These are phyloP conservation scores for Oncorhynchus masou DNA, from an alignment of 2,113 vertebrate genomes.

Conservation along the genomic window DNA sequence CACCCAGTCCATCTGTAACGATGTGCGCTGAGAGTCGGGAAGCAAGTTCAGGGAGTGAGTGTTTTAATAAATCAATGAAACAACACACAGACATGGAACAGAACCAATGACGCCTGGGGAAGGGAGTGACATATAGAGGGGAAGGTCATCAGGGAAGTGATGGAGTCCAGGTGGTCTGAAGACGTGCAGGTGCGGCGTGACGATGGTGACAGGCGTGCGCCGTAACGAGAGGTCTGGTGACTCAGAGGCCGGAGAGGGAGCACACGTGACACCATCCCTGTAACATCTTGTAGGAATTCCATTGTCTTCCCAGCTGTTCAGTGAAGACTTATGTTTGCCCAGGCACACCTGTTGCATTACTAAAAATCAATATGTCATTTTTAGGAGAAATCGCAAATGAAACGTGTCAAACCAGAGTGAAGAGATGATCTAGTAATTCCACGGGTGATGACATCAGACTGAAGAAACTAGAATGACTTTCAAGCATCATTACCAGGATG, in stretches of 20 bases:
- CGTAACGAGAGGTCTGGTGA: no score
- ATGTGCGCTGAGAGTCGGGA: no score
- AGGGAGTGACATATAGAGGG: no score
- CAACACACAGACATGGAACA: no score
- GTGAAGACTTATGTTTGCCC: not conserved
- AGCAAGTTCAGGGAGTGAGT: no score
- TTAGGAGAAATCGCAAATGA: constrained; percentile 49
- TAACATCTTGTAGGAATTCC: not conserved
- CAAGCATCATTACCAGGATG: constrained; percentile 47
- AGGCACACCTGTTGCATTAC: constrained; percentile 28
- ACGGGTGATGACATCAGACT: constrained; percentile 40
- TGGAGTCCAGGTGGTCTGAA: no score
- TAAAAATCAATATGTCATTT: constrained; percentile 60
- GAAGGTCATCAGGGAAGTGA: no score
- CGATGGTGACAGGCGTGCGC: no score
- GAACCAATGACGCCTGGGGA: no score
- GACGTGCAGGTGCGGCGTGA: no score
- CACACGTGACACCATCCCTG: not conserved
- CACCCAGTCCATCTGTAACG: no score
- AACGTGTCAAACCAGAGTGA: constrained; percentile 53
- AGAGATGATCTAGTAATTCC: constrained; percentile 45
- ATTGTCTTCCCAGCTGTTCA: not conserved
- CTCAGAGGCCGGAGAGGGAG: not conserved
- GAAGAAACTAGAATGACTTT: constrained; percentile 45
- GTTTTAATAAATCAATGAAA: no score